These are phyloP conservation scores for Amblyopsis hoosieri DNA, from an alignment of 2,797 vertebrate genomes.

Conservation along the genomic window DNA sequence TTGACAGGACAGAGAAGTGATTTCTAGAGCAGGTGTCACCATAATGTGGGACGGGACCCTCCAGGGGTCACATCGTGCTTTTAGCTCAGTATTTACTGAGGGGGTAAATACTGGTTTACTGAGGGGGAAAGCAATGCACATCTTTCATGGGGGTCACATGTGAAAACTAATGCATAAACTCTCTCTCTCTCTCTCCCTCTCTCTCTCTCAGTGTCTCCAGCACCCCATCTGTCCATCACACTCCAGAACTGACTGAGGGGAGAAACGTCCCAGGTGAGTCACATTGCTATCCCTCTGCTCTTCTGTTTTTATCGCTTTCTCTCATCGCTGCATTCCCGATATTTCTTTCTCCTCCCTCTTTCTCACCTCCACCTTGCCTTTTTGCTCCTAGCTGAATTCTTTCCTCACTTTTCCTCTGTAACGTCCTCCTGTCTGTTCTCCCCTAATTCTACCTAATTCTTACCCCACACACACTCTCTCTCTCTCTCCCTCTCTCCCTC, in stretches of 20 bases:
- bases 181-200: background rate
- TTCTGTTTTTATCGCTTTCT: background rate
- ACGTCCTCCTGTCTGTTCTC: background rate
- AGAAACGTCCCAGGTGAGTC: background rate
- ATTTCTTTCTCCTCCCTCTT: background rate
- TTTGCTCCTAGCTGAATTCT: background rate
- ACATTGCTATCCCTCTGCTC: too few relatives aligned
- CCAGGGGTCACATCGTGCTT: too few relatives aligned
- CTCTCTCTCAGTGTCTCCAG: background rate
- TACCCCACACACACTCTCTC: too few relatives aligned
- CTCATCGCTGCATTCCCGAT: background rate
- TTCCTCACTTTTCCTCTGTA: background rate
- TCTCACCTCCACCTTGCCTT: background rate
- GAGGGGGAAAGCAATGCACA: too few relatives aligned
- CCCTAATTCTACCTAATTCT: background rate
- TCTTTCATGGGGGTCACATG: too few relatives aligned
- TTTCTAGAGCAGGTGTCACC: too few relatives aligned
- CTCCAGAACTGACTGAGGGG: background rate
- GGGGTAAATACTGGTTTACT: too few relatives aligned
- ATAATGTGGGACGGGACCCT: too few relatives aligned
- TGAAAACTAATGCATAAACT: background rate
- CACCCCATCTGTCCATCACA: background rate
- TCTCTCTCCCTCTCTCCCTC: background rate
- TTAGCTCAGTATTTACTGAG: too few relatives aligned
- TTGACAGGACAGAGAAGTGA: too few relatives aligned